These are phyloP conservation scores for Cichlasoma orientale DNA, from an alignment of 2,797 vertebrate species.

Conservation along the genomic window DNA sequence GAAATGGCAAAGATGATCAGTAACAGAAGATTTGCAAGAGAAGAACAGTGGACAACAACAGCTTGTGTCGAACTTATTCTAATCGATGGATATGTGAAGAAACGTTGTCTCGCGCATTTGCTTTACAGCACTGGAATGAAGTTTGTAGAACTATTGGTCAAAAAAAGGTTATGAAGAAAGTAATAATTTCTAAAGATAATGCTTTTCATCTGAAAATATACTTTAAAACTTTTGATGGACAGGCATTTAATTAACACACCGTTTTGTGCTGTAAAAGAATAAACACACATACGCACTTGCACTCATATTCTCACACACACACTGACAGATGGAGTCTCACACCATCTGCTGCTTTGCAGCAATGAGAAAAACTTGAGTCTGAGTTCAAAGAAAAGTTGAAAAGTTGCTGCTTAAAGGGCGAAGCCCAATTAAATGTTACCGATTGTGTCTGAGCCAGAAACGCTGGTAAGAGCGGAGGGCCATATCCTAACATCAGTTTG, in stretches of 20 bases:
- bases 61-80: slow-evolving; percentile 38
- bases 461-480: slow-evolving; percentile 20
- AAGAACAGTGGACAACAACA: slow-evolving; percentile 59
- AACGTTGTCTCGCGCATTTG: slow-evolving; percentile 30
- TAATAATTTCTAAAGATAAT: slow-evolving; percentile 36
- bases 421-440: slow-evolving; percentile 33
- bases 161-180: slow-evolving; percentile 14
- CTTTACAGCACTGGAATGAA: slow-evolving; percentile 33
- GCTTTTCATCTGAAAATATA: slow-evolving; percentile 43
- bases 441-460: slow-evolving; percentile 39
- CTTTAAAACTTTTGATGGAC: slow-evolving; percentile 60
- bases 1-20: slow-evolving; percentile 65
- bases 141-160: slow-evolving; percentile 22
- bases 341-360: slow-evolving; percentile 66
- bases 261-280: slow-evolving; percentile 64
- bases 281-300: slow-evolving; percentile 44
- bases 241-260: slow-evolving; percentile 64
- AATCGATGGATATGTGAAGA: slow-evolving; percentile 23
- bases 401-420: slow-evolving; percentile 52
- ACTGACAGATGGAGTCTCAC: slow-evolving; percentile 63
- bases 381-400: slow-evolving; percentile 54
- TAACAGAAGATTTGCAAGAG: slow-evolving; percentile 63
- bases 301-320: slow-evolving; percentile 43
- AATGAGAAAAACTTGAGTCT: slow-evolving; percentile 51
- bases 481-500: slow-evolving; percentile 54